phyloP scores from a whole-genome alignment of 2,888 invertebrate genomes.

The Ctenicera cuprea region DNA sequence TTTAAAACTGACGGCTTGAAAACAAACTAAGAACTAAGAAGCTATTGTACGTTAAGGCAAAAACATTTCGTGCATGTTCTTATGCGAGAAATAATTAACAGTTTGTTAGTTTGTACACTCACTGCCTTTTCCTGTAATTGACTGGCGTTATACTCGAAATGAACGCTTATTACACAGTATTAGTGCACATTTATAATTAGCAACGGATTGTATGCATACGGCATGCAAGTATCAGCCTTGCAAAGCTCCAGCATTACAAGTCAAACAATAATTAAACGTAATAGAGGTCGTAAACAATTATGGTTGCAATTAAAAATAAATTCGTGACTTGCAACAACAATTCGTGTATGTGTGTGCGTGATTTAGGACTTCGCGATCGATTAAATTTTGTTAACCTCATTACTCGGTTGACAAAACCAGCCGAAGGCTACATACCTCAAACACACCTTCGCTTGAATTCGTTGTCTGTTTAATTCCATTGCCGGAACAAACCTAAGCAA shows the following conservation, averaged over 20 bases:
- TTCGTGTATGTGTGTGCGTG: conserved; percentile 15
- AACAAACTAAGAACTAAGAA: neutral
- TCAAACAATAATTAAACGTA: conserved; percentile 10
- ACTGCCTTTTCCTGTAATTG: conserved; percentile 28
- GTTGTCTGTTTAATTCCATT: neutral
- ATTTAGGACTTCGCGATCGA: conserved; percentile 23
- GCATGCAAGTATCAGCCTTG: conserved; percentile 10
- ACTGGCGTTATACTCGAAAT: neutral
- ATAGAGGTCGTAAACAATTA: conserved; percentile 17
- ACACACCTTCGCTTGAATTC: conserved; percentile 27
- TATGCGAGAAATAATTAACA: conserved; percentile 7
- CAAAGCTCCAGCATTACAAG: neutral
- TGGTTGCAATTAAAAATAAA: conserved; percentile 9
- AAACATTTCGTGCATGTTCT: conserved; percentile 17
- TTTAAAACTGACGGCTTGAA: no score
- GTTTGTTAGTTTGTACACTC: neutral
- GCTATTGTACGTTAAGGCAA: neutral
- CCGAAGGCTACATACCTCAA: conserved; percentile 33
- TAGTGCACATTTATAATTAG: conserved; percentile 14
- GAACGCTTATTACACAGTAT: conserved; percentile 15
- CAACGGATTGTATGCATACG: neutral
- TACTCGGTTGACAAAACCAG: conserved; percentile 18
- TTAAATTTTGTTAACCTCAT: conserved; percentile 37
- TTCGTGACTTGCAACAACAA: conserved; percentile 42
- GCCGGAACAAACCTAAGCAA: neutral